Percentiles rank a stretch among this genome's conserved stretches.
phyloP scores from a whole-genome alignment of 1,140 invertebrate species.

The Pseudomyrmex sp. region DNA sequence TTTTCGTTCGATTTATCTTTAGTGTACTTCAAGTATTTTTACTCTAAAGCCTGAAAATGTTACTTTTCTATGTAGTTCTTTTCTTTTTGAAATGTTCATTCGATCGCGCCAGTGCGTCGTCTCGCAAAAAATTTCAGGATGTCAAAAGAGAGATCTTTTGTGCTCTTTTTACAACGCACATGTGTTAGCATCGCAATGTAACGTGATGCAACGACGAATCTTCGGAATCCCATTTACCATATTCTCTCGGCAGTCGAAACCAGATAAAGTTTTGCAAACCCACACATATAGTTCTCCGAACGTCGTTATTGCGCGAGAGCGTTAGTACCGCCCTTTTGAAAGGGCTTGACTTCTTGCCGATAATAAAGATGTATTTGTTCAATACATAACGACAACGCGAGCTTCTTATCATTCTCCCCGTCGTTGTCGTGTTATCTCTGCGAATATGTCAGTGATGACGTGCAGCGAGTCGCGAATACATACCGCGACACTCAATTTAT shows the following conservation, averaged over 20 bases:
- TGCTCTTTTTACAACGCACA: background rate
- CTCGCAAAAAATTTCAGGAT: background rate
- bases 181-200: background rate
- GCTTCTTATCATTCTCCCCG: constrained; percentile 16
- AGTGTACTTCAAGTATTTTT: background rate
- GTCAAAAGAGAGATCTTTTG: background rate
- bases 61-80: background rate
- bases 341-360: background rate
- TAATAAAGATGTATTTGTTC: constrained; percentile 19
- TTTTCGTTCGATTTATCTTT: too few species aligned
- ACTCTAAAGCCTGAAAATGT: background rate
- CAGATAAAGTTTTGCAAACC: background rate
- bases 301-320: background rate
- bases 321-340: background rate
- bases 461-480: background rate
- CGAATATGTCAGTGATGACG: background rate
- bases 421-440: background rate
- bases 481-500: background rate
- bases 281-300: background rate
- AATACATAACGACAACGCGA: background rate
- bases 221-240: background rate
- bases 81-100: background rate
- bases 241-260: background rate
- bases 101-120: background rate
- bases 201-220: background rate